Base-by-base conservation (phyloP, 2,113 vertebrate species). In the Monarcha castaneiventris region DNA sequence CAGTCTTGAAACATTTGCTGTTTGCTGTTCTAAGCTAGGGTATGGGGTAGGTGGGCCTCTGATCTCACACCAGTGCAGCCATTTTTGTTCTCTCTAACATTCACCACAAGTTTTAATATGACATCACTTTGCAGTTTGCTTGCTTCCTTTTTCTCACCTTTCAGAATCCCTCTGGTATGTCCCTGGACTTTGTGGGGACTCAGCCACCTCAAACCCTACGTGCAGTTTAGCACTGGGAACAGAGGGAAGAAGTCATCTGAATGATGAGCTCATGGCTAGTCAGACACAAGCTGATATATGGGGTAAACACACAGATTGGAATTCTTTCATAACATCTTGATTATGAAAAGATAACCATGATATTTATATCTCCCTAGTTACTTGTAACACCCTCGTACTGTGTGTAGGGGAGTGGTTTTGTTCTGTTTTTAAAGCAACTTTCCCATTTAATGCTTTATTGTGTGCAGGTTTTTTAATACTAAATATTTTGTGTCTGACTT, bases 301-400 rank as follows among this genome's bases (percentile, higher is more conserved):
- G 76, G 41, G 54, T 79, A 94, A 94, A 94, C 92, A 93, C 76
- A 86, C 21, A 90, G 83, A 81, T 16, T 81, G 73, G 69, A 95
- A 94, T 96, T 96, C 88, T 96, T 92, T 93, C 93, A 95, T 95
- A 96, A 89, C 61, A 56, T 90, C 85, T 86, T 81, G 85, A 93
- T 96, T 95, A 92, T 84, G 83, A 90, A 88, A 93, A 96, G 90
- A 96, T 92, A 96, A 74, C 76, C 49, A 22, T 2, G 35, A 78
- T 87, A 93, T 95, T 96, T 95, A 81, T 94, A 92, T 90, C 92
- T 84, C 64, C 76, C 61, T 46, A 26, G 69, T 88, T 88, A 68
- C 73, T 94, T 89, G 85, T 93, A 95, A 87, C 73, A 71, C 52
- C 29, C 68, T 92, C 59, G 17, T 67, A 43, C 35, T 49, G 14